These are phyloP conservation scores for Stichopus horrens DNA, from an alignment of 53 echinoderm and acorn worm species.

Conservation along the genomic window DNA sequence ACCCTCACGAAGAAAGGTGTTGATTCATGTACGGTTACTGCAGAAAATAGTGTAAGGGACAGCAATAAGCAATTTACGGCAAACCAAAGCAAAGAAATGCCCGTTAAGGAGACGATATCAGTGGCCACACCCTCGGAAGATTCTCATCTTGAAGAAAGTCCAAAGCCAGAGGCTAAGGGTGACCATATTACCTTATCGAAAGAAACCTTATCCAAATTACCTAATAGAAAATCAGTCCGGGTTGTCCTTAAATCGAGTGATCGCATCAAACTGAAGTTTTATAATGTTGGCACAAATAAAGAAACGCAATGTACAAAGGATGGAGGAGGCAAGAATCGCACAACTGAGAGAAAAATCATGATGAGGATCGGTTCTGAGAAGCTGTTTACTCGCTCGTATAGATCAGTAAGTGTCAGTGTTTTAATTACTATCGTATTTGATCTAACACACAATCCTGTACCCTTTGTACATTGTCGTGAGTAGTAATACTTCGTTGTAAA, in stretches of 20 bases:
- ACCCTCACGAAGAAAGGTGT: not conserved
- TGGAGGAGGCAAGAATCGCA: not conserved
- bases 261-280: slow-evolving; percentile 24
- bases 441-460: too few relatives aligned
- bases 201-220: too few relatives aligned
- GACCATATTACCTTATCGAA: too few relatives aligned
- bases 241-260: slow-evolving; percentile 23
- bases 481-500: too few relatives aligned
- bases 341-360: slow-evolving; percentile 5
- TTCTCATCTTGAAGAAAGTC: too few relatives aligned
- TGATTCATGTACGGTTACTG: not conserved
- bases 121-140: too few relatives aligned
- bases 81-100: not conserved
- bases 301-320: not conserved
- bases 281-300: not conserved
- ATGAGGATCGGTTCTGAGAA: slow-evolving; percentile 20
- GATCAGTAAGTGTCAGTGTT: slow-evolving; percentile 10
- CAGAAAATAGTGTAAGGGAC: not conserved
- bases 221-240: not conserved
- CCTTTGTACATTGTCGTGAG: too few relatives aligned
- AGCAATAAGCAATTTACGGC: not conserved
- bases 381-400: slow-evolving; percentile 8
- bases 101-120: not conserved
- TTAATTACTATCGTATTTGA: too few relatives aligned
- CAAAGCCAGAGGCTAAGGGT: not conserved